Conservation (phyloP, 2,888 invertebrate genomes). For the Cheilosia variabilis region DNA sequence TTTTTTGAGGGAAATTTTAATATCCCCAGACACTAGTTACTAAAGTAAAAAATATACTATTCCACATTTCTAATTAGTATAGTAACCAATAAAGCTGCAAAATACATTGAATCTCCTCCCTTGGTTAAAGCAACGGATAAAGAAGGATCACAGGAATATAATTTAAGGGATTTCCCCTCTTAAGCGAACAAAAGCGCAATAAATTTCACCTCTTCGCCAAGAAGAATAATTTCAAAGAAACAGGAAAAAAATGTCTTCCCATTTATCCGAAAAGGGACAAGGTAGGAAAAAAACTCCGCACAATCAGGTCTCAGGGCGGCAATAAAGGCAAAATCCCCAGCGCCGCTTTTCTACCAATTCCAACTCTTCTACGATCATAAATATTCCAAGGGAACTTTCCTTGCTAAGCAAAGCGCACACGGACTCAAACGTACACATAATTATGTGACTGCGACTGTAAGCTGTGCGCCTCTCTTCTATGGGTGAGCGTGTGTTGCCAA, state of each 20-base stretch:
- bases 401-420: slow-evolving; percentile 34
- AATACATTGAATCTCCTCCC: too few species aligned
- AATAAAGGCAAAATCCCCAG: slow-evolving; percentile 61
- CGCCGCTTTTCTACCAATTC: slow-evolving; percentile 14
- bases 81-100: too few species aligned
- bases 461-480: not conserved
- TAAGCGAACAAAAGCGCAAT: slow-evolving; percentile 13
- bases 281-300: slow-evolving; percentile 27
- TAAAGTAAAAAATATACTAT: too few species aligned
- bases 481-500: slow-evolving; percentile 39
- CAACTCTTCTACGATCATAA: slow-evolving; percentile 59
- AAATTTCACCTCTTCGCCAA: slow-evolving; percentile 10
- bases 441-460: slow-evolving; percentile 13
- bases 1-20: too few species aligned
- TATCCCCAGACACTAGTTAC: too few species aligned
- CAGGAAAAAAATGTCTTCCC: slow-evolving; percentile 37
- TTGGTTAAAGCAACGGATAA: not conserved
- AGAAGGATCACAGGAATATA: too few species aligned
- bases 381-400: slow-evolving; percentile 56
- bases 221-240: not conserved
- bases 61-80: too few species aligned
- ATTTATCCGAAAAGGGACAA: slow-evolving; percentile 50
- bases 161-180: not conserved
- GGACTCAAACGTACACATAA: slow-evolving; percentile 19
- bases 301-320: slow-evolving; percentile 69